Percentiles rank a stretch among this genome's conserved stretches.
These are phyloP conservation scores for Lepidochitona cinerea DNA, from an alignment of 2,888 invertebrate genomes.

Conservation along the genomic window DNA sequence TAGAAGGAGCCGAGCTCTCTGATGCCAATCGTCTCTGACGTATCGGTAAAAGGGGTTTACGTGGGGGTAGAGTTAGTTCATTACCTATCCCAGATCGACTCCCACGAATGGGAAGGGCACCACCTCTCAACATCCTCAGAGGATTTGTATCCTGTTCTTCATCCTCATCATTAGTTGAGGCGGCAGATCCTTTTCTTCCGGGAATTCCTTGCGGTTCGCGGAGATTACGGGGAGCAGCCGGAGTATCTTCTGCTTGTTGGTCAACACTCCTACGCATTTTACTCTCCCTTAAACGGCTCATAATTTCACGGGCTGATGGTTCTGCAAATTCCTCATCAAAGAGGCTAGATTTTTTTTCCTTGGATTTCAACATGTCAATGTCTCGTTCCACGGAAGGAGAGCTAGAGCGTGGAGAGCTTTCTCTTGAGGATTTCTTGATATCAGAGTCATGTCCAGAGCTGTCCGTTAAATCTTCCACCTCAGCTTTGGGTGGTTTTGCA, in stretches of 20 bases:
- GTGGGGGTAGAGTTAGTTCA: slow-evolving; percentile 19
- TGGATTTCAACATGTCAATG: slow-evolving; percentile 18
- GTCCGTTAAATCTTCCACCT: neutral
- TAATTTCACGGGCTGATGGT: slow-evolving; percentile 63
- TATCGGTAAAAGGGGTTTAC: neutral
- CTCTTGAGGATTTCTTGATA: slow-evolving; percentile 30
- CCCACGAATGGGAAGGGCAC: slow-evolving; percentile 59
- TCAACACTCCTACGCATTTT: slow-evolving; percentile 57
- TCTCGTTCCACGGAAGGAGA: slow-evolving; percentile 11
- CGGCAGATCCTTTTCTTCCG: slow-evolving; percentile 37
- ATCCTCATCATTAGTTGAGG: slow-evolving; percentile 63
- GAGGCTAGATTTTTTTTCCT: slow-evolving; percentile 11
- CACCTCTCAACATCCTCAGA: slow-evolving; percentile 76
- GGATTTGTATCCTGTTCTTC: slow-evolving; percentile 76
- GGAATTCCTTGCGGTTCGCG: slow-evolving; percentile 65
- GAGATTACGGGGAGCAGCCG: slow-evolving; percentile 45
- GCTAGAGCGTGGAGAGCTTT: slow-evolving; percentile 30
- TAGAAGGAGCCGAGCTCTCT: neutral
- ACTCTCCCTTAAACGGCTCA: slow-evolving; percentile 61
- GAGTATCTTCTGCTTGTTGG: slow-evolving; percentile 52
- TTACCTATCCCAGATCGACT: slow-evolving; percentile 57
- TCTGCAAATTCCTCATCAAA: slow-evolving; percentile 55
- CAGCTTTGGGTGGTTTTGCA: neutral
- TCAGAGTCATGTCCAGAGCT: neutral
- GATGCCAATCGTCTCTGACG: neutral